A percentile compares a stretch with the other conserved stretches of the same genome.
Evolutionary conservation across 2,797 vertebrate species (phyloP).

Genomic region (Muscicapa comitata): DNA sequence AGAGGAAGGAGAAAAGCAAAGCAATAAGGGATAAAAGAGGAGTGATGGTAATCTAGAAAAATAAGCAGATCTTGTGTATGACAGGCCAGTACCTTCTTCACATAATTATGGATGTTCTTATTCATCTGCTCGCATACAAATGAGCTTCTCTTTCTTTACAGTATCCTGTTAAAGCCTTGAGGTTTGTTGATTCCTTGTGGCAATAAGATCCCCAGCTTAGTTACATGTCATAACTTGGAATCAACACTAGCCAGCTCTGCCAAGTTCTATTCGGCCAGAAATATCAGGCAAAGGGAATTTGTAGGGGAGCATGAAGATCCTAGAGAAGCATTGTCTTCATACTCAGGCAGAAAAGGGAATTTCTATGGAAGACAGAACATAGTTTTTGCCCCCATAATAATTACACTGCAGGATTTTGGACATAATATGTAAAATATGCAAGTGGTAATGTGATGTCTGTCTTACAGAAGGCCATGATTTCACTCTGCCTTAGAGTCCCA

Average conservation of each 20-base stretch:
- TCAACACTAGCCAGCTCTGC: background rate
- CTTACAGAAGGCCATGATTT: background rate
- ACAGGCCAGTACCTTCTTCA: background rate
- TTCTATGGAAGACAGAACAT: background rate
- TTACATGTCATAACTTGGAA: background rate
- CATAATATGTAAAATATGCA: background rate
- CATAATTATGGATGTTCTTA: background rate
- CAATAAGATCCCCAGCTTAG: background rate
- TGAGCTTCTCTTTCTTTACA: background rate
- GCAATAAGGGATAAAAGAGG: background rate
- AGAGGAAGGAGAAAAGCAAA: background rate
- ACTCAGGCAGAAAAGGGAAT: background rate
- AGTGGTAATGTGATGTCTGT: background rate
- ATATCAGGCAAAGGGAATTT: background rate
- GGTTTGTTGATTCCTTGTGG: background rate
- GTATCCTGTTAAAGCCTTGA: background rate
- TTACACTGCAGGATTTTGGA: background rate
- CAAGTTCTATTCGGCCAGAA: background rate
- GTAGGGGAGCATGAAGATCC: background rate
- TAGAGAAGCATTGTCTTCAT: background rate
- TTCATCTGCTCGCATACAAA: background rate
- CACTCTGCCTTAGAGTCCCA: background rate
- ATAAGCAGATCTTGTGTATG: background rate
- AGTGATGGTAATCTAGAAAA: background rate
- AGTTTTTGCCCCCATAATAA: background rate